These are phyloP conservation scores for Coregonus suidteri DNA, from an alignment of 2,797 vertebrate genomes.

Conservation along the genomic window DNA sequence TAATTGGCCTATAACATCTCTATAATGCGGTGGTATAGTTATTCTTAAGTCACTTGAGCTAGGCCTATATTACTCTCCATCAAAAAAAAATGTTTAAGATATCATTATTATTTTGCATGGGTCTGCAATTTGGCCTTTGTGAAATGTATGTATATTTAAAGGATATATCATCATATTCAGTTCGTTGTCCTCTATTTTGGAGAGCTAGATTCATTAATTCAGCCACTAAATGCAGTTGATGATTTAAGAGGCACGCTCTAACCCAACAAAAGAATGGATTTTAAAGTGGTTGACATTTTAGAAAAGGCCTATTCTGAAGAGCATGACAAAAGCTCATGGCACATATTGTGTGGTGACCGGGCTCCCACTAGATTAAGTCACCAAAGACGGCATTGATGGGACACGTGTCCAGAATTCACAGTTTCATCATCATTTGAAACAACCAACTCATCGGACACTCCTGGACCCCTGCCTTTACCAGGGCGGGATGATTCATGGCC, in stretches of 20 bases:
- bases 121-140: neutral
- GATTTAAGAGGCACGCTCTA: slow-evolving; percentile 50
- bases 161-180: slow-evolving; percentile 39
- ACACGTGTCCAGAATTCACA: slow-evolving; percentile 45
- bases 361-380: slow-evolving; percentile 55
- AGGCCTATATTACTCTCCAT: too few species aligned
- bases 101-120: neutral
- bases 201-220: slow-evolving; percentile 30
- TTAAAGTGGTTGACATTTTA: slow-evolving; percentile 46
- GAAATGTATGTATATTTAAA: slow-evolving; percentile 12
- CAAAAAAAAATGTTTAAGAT: too few species aligned
- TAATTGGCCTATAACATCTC: neutral
- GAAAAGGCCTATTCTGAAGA: slow-evolving; percentile 51
- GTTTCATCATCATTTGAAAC: slow-evolving; percentile 28
- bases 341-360: slow-evolving; percentile 57
- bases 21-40: neutral
- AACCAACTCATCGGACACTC: slow-evolving; percentile 30
- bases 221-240: slow-evolving; percentile 49
- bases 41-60: neutral
- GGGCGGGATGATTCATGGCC: slow-evolving; percentile 20
- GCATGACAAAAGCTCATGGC: slow-evolving; percentile 49
- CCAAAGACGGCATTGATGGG: slow-evolving; percentile 49
- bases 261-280: slow-evolving; percentile 42
- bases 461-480: slow-evolving; percentile 13
- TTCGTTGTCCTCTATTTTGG: slow-evolving; percentile 14